Evolutionary conservation across 2,797 vertebrate genomes (phyloP).

Genomic region (Microctenopoma steveboyesi): DNA sequence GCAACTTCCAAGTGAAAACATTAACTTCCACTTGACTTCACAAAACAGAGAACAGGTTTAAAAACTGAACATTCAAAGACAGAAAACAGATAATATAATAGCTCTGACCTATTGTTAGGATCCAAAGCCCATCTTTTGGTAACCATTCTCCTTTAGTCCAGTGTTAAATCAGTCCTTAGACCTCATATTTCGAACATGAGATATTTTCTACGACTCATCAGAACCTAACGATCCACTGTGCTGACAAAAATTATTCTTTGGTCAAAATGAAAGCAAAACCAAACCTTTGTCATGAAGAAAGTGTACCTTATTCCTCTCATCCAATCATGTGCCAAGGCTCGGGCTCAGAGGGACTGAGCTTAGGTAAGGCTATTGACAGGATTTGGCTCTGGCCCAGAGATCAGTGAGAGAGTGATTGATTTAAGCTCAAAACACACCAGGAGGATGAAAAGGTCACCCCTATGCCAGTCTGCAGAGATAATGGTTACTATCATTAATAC

Average conservation of each 20-base stretch:
- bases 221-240: not conserved
- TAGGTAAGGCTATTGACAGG: slow-evolving; percentile 63
- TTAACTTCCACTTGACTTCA: not conserved
- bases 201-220: slow-evolving; percentile 4
- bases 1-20: not conserved
- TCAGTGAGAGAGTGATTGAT: slow-evolving; percentile 53
- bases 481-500: no score
- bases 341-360: slow-evolving; percentile 57
- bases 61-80: not conserved
- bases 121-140: slow-evolving; percentile 23
- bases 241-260: not conserved
- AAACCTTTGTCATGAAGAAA: slow-evolving; percentile 30
- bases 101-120: slow-evolving; percentile 50
- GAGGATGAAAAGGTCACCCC: slow-evolving; percentile 27
- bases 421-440: slow-evolving; percentile 47
- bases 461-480: not conserved
- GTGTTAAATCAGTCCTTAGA: not conserved
- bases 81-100: not conserved
- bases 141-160: slow-evolving; percentile 32
- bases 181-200: not conserved
- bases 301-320: not conserved
- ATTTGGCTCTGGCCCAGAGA: slow-evolving; percentile 58
- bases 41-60: not conserved
- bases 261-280: slow-evolving; percentile 70
- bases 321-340: slow-evolving; percentile 57